Percentiles rank a stretch among this genome's conserved stretches.
These are phyloP conservation scores for Apodemus agrarius DNA, from an alignment of 2,797 vertebrate species.

Conservation along the genomic window DNA sequence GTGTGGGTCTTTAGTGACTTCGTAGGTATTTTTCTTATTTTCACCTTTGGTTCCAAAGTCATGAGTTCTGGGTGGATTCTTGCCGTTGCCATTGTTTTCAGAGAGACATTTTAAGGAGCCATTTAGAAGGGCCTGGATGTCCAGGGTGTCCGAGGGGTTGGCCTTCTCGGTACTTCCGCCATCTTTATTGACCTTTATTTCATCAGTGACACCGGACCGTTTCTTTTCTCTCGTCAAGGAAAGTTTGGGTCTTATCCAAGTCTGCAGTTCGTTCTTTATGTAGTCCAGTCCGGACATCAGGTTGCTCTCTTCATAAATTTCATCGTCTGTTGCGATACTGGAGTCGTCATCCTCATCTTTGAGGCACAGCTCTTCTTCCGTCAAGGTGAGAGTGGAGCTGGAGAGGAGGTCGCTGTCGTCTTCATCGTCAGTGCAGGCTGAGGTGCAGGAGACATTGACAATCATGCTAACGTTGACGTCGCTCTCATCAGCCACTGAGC, in stretches of 20 bases:
- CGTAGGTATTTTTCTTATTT: slow-evolving; percentile 83
- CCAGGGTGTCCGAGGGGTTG: slow-evolving; percentile 84
- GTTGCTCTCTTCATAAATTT: slow-evolving; percentile 93
- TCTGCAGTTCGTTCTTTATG: slow-evolving; percentile 95
- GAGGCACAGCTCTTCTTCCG: slow-evolving; percentile 96
- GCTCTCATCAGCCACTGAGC: slow-evolving; percentile 91
- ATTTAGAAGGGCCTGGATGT: slow-evolving; percentile 87
- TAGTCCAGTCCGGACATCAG: slow-evolving; percentile 94
- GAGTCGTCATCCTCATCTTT: slow-evolving; percentile 93
- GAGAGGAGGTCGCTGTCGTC: slow-evolving; percentile 98
- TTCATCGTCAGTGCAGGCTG: slow-evolving; percentile 97
- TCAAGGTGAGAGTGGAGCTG: slow-evolving; percentile 97
- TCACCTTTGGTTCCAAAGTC: slow-evolving; percentile 84
- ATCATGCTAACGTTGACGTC: slow-evolving; percentile 98
- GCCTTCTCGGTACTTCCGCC: slow-evolving; percentile 82
- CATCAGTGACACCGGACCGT: slow-evolving; percentile 90
- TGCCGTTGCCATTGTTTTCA: slow-evolving; percentile 89
- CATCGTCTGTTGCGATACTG: slow-evolving; percentile 93
- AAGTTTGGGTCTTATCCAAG: slow-evolving; percentile 93
- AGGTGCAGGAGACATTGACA: slow-evolving; percentile 97
- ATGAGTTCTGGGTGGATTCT: slow-evolving; percentile 72
- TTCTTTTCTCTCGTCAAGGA: slow-evolving; percentile 90
- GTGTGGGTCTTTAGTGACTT: slow-evolving; percentile 87
- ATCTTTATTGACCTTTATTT: slow-evolving; percentile 90
- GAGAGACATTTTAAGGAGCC: slow-evolving; percentile 85